Base-by-base conservation (phyloP, 2,888 invertebrate genomes). In the Sesamia inferens region DNA sequence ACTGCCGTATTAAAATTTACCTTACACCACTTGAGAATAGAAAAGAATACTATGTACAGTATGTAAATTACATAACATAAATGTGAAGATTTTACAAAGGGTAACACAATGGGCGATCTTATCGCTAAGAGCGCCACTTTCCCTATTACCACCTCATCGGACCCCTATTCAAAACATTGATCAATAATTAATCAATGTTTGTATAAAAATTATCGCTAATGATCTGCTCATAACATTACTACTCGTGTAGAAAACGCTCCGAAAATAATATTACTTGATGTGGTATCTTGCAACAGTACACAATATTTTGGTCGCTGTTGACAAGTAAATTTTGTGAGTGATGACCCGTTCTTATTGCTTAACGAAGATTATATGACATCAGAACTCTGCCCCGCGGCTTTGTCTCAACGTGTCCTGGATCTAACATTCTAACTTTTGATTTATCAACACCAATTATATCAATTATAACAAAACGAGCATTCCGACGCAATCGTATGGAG, bases 281-380 rank as follows among this genome's bases (percentile, higher is more conserved):
- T 76, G 61, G 66, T 71, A 74, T 73, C 73, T 79, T 79, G 74
- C 76, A 81, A 81, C 72, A 73, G 51, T 31, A 70, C 61, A 69
- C 39, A 72, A 74, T 76, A 66, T 83, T 76, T 73, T 71, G 63
- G 62, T 71, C 65, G 68, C 63, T 63, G 83, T 78, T 79, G 79
- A 82, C 79, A 86, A 77, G 79, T 77, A 79, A 71, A 84, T 81
- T 74, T 66, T 79, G 59, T 82, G 84, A 81, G 75, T 79, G 87
- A 85, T 86, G 80, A 72, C 57, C 66, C 68, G 70, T 64, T 71
- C 72, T 73, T 48, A 65, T 85, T 86, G 76, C 77, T 58, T 71
- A 82, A 86, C 78, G 76, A 74, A 81, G 74, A 85, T 80, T 78
- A 79, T 75, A 79, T 69, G 63, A 74, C 74, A 81, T 70, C 77